These are phyloP conservation scores for Pristionchus maxplancki DNA, from an alignment of 2,888 invertebrate genomes.

Conservation along the genomic window DNA sequence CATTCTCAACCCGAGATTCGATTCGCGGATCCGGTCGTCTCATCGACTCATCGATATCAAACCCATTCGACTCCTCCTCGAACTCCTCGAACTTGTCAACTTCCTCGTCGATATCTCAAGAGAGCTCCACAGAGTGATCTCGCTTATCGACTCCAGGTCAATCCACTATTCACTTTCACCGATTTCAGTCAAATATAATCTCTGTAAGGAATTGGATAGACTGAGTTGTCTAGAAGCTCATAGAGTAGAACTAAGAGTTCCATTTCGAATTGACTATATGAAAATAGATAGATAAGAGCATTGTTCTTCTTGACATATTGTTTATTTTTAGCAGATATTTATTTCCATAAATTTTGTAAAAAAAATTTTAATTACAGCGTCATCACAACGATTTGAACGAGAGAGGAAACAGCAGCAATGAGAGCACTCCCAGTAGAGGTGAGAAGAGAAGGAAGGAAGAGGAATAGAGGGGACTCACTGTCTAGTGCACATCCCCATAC, in stretches of 20 bases:
- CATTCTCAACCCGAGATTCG: slow-evolving; percentile 41
- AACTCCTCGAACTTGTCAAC: background rate
- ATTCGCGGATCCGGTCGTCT: slow-evolving; percentile 5
- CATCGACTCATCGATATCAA: slow-evolving; percentile 23
- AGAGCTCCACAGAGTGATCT: slow-evolving; percentile 66
- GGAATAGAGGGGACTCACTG: background rate
- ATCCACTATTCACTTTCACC: too few species aligned
- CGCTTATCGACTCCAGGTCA: slow-evolving; percentile 63
- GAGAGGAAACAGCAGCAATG: slow-evolving; percentile 39
- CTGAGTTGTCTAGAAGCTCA: background rate
- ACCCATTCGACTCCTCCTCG: slow-evolving; percentile 35
- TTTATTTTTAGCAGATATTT: too few species aligned
- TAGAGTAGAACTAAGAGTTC: background rate
- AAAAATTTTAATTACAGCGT: slow-evolving; percentile 25
- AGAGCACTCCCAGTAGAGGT: slow-evolving; percentile 51
- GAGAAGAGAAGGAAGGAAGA: background rate
- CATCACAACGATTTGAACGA: slow-evolving; percentile 39
- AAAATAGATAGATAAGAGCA: too few species aligned
- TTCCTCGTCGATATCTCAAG: slow-evolving; percentile 58
- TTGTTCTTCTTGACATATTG: too few species aligned
- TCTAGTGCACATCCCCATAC: background rate
- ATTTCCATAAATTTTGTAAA: too few species aligned
- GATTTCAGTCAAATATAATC: too few species aligned
- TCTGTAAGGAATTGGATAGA: slow-evolving; percentile 42
- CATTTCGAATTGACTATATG: background rate